phyloP scores from a whole-genome alignment of 64 coral and sea anemone species.

The Exaiptasia diaphana region DNA sequence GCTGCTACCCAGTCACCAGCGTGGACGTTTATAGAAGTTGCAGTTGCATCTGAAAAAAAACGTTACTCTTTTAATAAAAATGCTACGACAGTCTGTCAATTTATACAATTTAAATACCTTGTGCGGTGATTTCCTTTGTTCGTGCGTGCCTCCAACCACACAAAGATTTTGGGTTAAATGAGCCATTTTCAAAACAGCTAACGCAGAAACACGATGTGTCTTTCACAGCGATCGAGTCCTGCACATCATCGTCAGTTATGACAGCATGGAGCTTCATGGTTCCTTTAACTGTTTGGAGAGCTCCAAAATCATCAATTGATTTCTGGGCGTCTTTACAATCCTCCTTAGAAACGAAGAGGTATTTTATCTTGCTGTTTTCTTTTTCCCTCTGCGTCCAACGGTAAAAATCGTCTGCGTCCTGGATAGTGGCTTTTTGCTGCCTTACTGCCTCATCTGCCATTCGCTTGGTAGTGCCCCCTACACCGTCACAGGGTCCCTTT shows the following conservation, averaged over 20 bases:
- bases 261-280: constrained; percentile 48
- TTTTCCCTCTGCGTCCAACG: neutral
- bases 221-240: neutral
- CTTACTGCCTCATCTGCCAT: constrained; percentile 32
- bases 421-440: constrained; percentile 3
- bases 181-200: neutral
- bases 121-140: neutral
- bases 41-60: neutral
- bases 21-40: neutral
- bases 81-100: no score
- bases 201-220: constrained; percentile 26
- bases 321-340: constrained; percentile 8
- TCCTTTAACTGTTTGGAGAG: neutral
- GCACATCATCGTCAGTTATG: neutral
- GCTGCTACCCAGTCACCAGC: constrained; percentile 34
- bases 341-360: constrained; percentile 21
- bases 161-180: neutral
- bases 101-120: no score
- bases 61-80: neutral
- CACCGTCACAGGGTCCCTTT: constrained; percentile 37
- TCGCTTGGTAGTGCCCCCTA: constrained; percentile 9
- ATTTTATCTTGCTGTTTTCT: neutral
- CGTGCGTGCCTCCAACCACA: neutral
- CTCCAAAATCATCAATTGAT: neutral
- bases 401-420: constrained; percentile 18